phyloP scores from a whole-genome alignment of 92 coral and sea anemone species.

The Pocillopora meandrina region DNA sequence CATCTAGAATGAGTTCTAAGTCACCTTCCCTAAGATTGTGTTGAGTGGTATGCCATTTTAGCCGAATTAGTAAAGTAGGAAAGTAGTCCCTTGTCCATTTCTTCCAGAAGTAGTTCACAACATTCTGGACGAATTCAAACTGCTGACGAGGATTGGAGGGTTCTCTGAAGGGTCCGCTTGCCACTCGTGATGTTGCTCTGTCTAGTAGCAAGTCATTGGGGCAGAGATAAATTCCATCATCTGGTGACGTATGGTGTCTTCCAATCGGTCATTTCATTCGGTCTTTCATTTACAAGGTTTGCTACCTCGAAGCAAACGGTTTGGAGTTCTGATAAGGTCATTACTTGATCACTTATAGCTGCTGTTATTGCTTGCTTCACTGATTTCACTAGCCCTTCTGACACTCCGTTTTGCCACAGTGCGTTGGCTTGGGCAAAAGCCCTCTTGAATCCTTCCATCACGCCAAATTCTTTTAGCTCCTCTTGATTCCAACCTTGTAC shows the following conservation, averaged over 20 bases:
- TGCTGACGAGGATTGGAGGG: slow-evolving; percentile 28
- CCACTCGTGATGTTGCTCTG: slow-evolving; percentile 47
- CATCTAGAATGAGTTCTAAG: too few species aligned
- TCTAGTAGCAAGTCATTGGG: slow-evolving; percentile 44
- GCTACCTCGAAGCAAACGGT: slow-evolving; percentile 60
- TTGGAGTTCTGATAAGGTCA: slow-evolving; percentile 48
- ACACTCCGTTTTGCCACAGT: slow-evolving; percentile 60
- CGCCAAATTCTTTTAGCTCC: slow-evolving; percentile 38
- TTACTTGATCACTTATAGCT: slow-evolving; percentile 47
- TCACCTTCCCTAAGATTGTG: too few species aligned
- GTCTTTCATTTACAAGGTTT: slow-evolving; percentile 51
- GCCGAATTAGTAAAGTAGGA: too few species aligned
- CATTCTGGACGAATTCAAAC: neutral
- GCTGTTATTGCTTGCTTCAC: slow-evolving; percentile 38
- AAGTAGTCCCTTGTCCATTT: too few species aligned
- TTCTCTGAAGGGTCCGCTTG: slow-evolving; percentile 58
- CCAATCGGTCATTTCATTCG: slow-evolving; percentile 38
- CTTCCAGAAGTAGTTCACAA: neutral
- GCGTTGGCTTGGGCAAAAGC: slow-evolving; percentile 60
- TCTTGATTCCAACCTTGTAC: slow-evolving; percentile 36
- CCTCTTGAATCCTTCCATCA: slow-evolving; percentile 51
- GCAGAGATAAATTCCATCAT: slow-evolving; percentile 41
- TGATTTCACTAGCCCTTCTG: slow-evolving; percentile 58
- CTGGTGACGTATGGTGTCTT: slow-evolving; percentile 43
- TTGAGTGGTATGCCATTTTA: too few species aligned